phyloP scores from a whole-genome alignment of 1,140 invertebrate species.

The Nebria ingens region DNA sequence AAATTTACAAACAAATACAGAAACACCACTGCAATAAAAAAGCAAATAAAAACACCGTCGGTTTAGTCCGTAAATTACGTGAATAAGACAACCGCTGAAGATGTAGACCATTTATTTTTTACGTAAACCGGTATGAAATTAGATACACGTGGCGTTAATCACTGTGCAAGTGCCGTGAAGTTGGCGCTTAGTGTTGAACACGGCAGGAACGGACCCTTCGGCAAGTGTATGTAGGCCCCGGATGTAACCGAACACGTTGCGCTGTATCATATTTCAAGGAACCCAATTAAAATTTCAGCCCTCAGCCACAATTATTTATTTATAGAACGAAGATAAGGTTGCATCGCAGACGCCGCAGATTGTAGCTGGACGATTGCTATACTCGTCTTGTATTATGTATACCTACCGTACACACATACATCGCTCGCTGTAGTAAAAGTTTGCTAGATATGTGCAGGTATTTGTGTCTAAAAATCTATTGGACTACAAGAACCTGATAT shows the following conservation, averaged over 20 bases:
- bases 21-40: not conserved
- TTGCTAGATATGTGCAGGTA: not conserved
- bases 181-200: slow-evolving; percentile 1
- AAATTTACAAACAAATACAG: not conserved
- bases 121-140: not conserved
- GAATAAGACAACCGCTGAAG: not conserved
- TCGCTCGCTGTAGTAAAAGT: not conserved
- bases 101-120: slow-evolving; percentile 1
- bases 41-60: no score
- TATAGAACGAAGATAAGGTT: slow-evolving; percentile 7
- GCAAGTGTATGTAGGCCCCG: not conserved
- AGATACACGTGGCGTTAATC: slow-evolving; percentile 9
- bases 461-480: no score
- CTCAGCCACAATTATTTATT: slow-evolving; percentile 6
- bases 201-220: not conserved
- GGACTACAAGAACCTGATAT: not conserved
- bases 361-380: not conserved
- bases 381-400: not conserved
- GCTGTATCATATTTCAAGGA: slow-evolving; percentile 4
- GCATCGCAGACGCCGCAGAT: not conserved
- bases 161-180: not conserved
- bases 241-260: not conserved
- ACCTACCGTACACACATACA: not conserved
- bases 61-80: no score
- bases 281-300: slow-evolving; percentile 7